Evolutionary conservation across 1,140 invertebrate genomes (phyloP).

Genomic region (Drosophila hydei): DNA sequence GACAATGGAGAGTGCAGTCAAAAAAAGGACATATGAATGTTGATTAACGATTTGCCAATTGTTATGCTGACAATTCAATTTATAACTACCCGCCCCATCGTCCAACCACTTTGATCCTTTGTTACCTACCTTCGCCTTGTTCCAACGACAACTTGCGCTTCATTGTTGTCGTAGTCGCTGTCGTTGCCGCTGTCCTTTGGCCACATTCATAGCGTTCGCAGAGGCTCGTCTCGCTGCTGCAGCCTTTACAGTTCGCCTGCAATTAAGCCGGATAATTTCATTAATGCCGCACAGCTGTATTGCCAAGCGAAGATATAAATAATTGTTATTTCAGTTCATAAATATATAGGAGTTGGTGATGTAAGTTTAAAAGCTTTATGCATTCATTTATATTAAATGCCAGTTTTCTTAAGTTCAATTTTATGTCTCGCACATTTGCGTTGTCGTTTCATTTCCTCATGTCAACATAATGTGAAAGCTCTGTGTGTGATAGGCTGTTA

Average conservation of each 20-base stretch:
- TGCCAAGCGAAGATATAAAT: not conserved
- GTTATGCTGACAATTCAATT: conserved; percentile 67
- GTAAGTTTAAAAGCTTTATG: not conserved
- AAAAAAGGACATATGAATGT: conserved; percentile 52
- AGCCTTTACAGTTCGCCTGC: conserved; percentile 71
- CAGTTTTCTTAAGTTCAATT: too few species aligned
- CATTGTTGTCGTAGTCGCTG: conserved; percentile 12
- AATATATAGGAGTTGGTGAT: not conserved
- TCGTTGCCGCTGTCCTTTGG: conserved; percentile 23
- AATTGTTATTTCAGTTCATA: conserved; percentile 9
- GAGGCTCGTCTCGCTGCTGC: conserved; percentile 69
- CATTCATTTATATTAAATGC: not conserved
- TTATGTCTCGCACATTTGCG: too few species aligned
- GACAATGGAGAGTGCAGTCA: conserved; percentile 44
- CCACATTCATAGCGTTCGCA: conserved; percentile 72
- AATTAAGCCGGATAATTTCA: conserved; percentile 13
- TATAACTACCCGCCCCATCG: conserved; percentile 13
- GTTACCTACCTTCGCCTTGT: conserved; percentile 61
- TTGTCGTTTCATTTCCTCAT: not conserved
- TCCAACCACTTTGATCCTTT: conserved; percentile 15
- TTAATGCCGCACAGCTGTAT: conserved; percentile 10
- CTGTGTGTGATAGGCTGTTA: too few species aligned
- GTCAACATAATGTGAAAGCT: too few species aligned
- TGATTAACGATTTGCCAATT: conserved; percentile 76
- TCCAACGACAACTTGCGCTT: conserved; percentile 61